A percentile compares a stretch with the other conserved stretches of the same genome.
phyloP scores from a whole-genome alignment of 2,113 vertebrate genomes.

The Erpornis zantholeuca region DNA sequence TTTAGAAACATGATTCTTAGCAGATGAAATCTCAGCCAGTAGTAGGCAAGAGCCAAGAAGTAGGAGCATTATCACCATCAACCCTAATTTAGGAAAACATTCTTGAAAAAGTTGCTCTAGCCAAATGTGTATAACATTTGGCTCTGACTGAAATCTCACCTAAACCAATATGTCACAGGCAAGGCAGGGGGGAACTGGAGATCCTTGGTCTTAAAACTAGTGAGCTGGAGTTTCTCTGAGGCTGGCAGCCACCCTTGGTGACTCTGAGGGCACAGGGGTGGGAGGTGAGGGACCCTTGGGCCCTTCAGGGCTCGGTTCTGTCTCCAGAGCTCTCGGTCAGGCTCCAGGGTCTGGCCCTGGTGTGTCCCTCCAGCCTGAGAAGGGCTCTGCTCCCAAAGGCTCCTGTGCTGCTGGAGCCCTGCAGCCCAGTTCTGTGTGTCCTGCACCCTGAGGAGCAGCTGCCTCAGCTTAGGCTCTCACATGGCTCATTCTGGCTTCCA shows the following conservation, averaged over 20 bases:
- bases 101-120: slow-evolving; percentile 9
- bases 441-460: rapidly evolving
- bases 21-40: slow-evolving; percentile 49
- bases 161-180: background rate
- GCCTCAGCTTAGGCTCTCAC: background rate
- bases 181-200: background rate
- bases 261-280: rapidly evolving
- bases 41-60: slow-evolving; percentile 31
- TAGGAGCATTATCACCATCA: slow-evolving; percentile 17
- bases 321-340: background rate
- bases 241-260: background rate
- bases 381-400: rapidly evolving
- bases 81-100: slow-evolving; percentile 53
- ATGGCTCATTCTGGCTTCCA: background rate
- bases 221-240: background rate
- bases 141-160: background rate
- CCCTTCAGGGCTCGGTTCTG: rapidly evolving
- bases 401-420: background rate
- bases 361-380: rapidly evolving
- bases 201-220: background rate
- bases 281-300: rapidly evolving
- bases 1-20: slow-evolving; percentile 16
- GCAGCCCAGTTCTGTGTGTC: rapidly evolving
- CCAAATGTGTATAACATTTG: slow-evolving; percentile 9
- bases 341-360: background rate